phyloP scores from a whole-genome alignment of 2,113 vertebrate genomes.

The Bombycilla garrulus region DNA sequence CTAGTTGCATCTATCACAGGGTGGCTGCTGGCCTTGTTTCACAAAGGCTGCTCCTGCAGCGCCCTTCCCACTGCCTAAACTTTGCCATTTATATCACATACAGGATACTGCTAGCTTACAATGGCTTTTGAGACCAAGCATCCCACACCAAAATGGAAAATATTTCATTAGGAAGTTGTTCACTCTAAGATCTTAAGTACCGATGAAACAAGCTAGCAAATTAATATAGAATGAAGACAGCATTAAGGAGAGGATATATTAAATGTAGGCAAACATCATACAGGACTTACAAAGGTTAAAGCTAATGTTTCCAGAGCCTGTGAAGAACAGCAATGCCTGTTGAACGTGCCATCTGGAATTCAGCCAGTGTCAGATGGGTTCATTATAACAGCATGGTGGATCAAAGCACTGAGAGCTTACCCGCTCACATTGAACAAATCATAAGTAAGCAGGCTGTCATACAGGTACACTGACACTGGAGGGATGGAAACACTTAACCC shows the following conservation, averaged over 20 bases:
- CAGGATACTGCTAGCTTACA: neutral
- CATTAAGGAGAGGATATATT: neutral
- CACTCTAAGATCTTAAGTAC: neutral
- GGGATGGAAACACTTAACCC: neutral
- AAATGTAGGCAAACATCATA: neutral
- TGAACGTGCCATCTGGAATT: neutral
- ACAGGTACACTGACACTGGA: neutral
- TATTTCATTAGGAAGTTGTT: neutral
- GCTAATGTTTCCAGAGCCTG: neutral
- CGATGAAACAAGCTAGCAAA: neutral
- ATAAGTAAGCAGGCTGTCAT: neutral
- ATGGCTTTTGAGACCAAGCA: neutral
- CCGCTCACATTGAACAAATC: neutral
- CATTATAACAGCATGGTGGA: neutral
- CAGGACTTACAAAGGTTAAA: neutral
- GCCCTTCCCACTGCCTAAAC: fast-evolving
- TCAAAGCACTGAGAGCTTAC: neutral
- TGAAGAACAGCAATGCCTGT: neutral
- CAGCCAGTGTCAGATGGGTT: neutral
- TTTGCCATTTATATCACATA: neutral
- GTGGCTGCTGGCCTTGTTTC: neutral
- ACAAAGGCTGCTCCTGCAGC: neutral
- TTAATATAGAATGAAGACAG: neutral
- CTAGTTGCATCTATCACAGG: neutral
- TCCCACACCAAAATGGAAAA: neutral